Percentiles rank a stretch among this genome's conserved stretches.
Evolutionary conservation across 2,113 vertebrate species (phyloP).

Genomic region (Aplodontia rufa): DNA sequence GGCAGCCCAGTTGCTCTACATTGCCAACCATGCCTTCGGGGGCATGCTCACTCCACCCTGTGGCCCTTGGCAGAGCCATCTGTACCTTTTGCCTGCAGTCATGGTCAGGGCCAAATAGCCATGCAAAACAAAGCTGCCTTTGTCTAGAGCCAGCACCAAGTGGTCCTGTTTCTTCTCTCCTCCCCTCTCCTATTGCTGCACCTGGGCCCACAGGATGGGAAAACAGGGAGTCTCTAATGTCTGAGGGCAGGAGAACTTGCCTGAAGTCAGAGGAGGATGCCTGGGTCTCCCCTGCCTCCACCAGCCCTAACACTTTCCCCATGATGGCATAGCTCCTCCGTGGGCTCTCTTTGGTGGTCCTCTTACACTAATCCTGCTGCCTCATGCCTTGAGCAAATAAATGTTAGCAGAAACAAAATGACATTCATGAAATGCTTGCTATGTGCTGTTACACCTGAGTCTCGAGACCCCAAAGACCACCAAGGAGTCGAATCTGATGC

Average conservation of each 20-base stretch:
- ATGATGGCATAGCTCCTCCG: slow-evolving; percentile 76
- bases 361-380: neutral
- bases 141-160: neutral
- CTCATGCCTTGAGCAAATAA: slow-evolving; percentile 73
- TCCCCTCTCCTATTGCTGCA: neutral
- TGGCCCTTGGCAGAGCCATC: slow-evolving; percentile 33
- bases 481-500: too few relatives aligned
- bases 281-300: slow-evolving; percentile 6
- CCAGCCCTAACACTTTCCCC: neutral
- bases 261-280: slow-evolving; percentile 51
- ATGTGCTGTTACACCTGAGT: too few relatives aligned
- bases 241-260: slow-evolving; percentile 46
- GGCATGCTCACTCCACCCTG: slow-evolving; percentile 21
- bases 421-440: too few relatives aligned
- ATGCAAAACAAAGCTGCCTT: slow-evolving; percentile 49
- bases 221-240: neutral
- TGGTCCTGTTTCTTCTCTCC: slow-evolving; percentile 10
- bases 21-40: slow-evolving; percentile 97
- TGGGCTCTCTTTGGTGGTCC: slow-evolving; percentile 42
- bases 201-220: slow-evolving; percentile 42
- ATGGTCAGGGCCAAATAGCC: slow-evolving; percentile 66
- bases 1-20: slow-evolving; percentile 92
- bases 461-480: too few relatives aligned
- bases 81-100: slow-evolving; percentile 80
- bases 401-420: slow-evolving; percentile 71